These are phyloP conservation scores for Corynorhinus townsendii DNA, from an alignment of 2,113 vertebrate genomes.

Conservation along the genomic window DNA sequence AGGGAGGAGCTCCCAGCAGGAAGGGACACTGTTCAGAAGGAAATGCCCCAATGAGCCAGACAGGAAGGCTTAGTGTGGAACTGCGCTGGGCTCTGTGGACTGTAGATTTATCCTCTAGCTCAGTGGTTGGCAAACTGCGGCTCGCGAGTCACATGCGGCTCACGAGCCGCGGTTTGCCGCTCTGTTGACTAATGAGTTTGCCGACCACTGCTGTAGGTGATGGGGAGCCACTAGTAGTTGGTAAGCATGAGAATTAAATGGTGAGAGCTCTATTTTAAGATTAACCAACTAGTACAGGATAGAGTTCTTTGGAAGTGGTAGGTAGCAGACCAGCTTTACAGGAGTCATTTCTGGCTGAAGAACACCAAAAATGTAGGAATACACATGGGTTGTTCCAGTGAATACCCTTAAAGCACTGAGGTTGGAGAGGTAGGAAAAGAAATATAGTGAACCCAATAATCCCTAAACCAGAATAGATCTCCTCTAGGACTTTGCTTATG, in stretches of 20 bases:
- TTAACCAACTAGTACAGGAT: background rate
- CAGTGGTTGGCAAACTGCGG: no score
- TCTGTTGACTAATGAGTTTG: no score
- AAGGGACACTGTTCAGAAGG: background rate
- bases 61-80: background rate
- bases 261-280: background rate
- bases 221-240: background rate
- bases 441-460: background rate
- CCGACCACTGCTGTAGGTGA: background rate
- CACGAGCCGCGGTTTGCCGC: no score
- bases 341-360: background rate
- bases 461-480: background rate
- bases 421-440: background rate
- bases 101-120: background rate
- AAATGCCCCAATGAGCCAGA: background rate
- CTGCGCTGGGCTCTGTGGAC: background rate
- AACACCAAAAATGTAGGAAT: background rate
- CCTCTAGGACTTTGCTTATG: background rate
- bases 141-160: no score
- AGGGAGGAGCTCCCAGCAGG: background rate
- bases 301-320: background rate
- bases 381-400: background rate
- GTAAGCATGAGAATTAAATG: background rate
- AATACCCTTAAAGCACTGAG: background rate
- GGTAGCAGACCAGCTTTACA: background rate